A percentile compares a stretch with the other conserved stretches of the same genome.
Conservation (phyloP, 1,140 invertebrate species). For the Periplaneta americana region DNA sequence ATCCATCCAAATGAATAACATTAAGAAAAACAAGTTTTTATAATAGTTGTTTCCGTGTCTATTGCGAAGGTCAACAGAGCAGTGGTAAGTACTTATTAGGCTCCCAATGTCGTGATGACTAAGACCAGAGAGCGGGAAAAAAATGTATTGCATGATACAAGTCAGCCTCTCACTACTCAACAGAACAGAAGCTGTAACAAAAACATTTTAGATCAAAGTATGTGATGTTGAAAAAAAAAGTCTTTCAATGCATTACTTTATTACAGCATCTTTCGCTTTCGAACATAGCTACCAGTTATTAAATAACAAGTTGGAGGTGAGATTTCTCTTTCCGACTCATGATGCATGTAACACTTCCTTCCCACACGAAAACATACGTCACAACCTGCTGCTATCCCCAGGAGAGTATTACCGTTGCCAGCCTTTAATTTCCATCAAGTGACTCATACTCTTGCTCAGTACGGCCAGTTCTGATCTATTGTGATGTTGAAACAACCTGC, state of each 20-base stretch:
- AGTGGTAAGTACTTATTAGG: neutral
- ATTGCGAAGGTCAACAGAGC: neutral
- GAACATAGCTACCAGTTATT: no score
- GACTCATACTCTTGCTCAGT: neutral
- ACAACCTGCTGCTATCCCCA: neutral
- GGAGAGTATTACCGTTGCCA: neutral
- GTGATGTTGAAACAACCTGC: no score
- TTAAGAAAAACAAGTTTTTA: neutral
- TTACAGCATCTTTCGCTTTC: neutral
- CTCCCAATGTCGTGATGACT: neutral
- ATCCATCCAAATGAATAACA: no score
- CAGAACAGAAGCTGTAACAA: no score
- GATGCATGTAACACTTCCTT: neutral
- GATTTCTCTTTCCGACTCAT: neutral
- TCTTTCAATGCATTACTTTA: no score
- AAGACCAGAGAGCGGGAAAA: no score
- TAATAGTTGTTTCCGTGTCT: neutral
- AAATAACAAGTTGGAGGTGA: neutral
- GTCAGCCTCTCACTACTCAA: no score
- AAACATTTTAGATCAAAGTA: no score
- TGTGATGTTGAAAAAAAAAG: no score
- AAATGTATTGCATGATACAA: no score
- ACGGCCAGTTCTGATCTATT: no score
- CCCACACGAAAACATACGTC: neutral
- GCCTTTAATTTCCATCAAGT: neutral